These are phyloP conservation scores for Athene noctua DNA, from an alignment of 2,113 vertebrate species.

Conservation along the genomic window DNA sequence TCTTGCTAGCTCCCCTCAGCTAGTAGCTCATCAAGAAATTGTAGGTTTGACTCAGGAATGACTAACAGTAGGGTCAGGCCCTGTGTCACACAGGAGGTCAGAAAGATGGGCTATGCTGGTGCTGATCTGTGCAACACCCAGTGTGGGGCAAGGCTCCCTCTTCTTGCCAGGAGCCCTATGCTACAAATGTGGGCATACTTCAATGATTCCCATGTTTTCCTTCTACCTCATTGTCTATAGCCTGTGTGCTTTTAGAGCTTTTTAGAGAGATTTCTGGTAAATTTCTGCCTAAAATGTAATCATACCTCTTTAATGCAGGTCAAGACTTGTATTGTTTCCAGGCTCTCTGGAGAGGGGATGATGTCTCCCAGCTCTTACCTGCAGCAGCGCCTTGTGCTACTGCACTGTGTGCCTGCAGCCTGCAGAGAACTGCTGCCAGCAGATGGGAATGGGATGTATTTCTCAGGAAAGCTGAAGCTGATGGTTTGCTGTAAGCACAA, in stretches of 20 bases:
- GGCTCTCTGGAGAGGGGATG: not conserved
- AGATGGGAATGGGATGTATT: not conserved
- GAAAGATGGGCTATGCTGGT: not conserved
- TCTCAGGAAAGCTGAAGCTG: not conserved
- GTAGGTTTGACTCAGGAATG: not conserved
- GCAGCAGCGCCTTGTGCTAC: not conserved
- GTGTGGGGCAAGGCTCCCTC: not conserved
- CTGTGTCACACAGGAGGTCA: not conserved
- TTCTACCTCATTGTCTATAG: not conserved
- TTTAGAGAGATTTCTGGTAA: not conserved
- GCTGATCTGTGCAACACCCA: not conserved
- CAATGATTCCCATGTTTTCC: not conserved
- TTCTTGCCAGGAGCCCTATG: not conserved
- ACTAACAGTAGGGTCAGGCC: not conserved
- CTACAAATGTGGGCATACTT: not conserved
- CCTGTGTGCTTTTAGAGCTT: not conserved
- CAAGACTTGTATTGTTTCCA: not conserved
- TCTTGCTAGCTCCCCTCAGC: not conserved
- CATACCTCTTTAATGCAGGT: not conserved
- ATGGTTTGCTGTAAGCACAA: not conserved
- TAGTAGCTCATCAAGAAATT: not conserved
- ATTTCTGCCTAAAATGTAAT: not conserved
- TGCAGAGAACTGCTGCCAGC: not conserved
- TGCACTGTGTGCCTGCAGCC: not conserved
- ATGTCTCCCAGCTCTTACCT: not conserved